phyloP scores from a whole-genome alignment of 2,113 vertebrate genomes.

The Pelusios castaneus region DNA sequence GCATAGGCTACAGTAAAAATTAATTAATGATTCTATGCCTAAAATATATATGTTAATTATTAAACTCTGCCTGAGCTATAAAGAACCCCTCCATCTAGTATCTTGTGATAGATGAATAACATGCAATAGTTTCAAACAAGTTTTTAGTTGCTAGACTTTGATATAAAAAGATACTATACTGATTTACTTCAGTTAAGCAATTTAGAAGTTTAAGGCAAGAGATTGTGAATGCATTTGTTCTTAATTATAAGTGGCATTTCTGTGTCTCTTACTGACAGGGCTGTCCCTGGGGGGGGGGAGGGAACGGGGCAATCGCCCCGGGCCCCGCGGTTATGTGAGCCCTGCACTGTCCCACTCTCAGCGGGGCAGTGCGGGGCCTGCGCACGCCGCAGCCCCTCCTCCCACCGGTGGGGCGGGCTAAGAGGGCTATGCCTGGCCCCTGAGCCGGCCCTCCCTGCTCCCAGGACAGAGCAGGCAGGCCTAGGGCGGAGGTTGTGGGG shows the following conservation, averaged over 20 bases:
- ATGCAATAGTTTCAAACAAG: not conserved
- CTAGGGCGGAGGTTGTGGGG: too few species aligned
- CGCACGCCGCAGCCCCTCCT: too few species aligned
- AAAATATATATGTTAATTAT: not conserved
- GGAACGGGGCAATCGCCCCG: too few species aligned
- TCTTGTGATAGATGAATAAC: not conserved
- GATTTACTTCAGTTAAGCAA: slow-evolving; percentile 43
- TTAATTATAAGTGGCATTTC: slow-evolving; percentile 65
- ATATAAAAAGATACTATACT: not conserved
- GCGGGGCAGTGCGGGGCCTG: too few species aligned
- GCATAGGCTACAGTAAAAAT: not conserved
- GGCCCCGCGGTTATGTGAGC: too few species aligned
- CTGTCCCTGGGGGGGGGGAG: too few species aligned
- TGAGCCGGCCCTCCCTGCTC: too few species aligned
- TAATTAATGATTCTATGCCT: not conserved
- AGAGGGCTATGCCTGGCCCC: too few species aligned
- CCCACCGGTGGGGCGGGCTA: too few species aligned
- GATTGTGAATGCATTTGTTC: slow-evolving; percentile 38
- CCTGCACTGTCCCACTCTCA: too few species aligned
- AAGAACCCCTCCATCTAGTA: not conserved
- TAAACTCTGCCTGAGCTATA: accelerated
- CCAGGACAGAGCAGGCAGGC: too few species aligned
- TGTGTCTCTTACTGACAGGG: too few species aligned
- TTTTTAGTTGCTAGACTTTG: not conserved
- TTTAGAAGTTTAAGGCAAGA: slow-evolving; percentile 47